These are phyloP conservation scores for Chaetodon trifascialis DNA, from an alignment of 2,113 vertebrate species.

Conservation along the genomic window DNA sequence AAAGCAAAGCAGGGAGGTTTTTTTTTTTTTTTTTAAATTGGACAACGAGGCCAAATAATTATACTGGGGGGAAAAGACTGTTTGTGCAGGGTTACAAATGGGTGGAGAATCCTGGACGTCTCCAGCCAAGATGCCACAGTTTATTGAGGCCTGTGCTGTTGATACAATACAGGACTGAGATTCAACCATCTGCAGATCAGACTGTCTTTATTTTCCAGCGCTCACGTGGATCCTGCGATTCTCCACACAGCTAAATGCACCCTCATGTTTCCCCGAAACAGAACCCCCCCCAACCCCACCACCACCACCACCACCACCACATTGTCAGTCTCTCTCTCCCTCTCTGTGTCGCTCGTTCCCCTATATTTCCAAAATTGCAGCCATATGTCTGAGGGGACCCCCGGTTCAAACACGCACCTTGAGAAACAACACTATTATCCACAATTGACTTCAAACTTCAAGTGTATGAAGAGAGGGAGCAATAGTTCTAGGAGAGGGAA, in stretches of 20 bases:
- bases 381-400: conserved; percentile 68
- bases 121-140: conserved; percentile 47
- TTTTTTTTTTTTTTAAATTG: background rate
- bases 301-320: conserved; percentile 6
- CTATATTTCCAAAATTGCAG: conserved; percentile 68
- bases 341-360: conserved; percentile 28
- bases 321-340: conserved; percentile 18
- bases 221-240: conserved; percentile 46
- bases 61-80: background rate
- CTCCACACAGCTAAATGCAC: conserved; percentile 59
- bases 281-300: conserved; percentile 21
- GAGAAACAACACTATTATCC: conserved; percentile 68
- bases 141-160: conserved; percentile 58
- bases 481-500: conserved; percentile 21
- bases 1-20: conserved; percentile 3
- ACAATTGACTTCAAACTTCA: conserved; percentile 62
- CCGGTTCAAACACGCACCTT: conserved; percentile 71
- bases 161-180: conserved; percentile 53
- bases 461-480: conserved; percentile 28
- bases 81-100: conserved; percentile 30
- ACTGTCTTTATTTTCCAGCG: conserved; percentile 47
- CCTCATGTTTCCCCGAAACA: conserved; percentile 53
- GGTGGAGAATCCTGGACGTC: conserved; percentile 28
- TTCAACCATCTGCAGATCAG: conserved; percentile 57
- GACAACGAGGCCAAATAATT: background rate